phyloP scores from a whole-genome alignment of 2,113 vertebrate genomes.

The Cacatua alba region DNA sequence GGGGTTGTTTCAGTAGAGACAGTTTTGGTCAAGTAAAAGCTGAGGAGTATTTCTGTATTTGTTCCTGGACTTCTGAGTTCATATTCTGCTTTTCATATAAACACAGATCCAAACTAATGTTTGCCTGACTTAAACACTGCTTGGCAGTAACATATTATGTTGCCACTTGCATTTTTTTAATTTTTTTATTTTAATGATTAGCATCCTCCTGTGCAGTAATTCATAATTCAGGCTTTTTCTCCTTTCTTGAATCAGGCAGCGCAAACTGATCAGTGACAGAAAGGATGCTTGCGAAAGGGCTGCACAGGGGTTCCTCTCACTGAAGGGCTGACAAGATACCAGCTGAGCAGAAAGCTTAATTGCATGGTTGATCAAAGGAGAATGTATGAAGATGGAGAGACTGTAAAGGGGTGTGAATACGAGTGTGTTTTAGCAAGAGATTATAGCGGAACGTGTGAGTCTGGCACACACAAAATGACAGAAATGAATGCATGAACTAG shows the following conservation, averaged over 20 bases:
- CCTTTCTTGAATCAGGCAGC: not conserved
- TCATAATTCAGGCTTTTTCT: conserved; percentile 1
- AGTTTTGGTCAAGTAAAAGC: not conserved
- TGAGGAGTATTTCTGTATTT: not conserved
- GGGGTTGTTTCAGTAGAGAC: not conserved
- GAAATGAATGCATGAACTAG: not conserved
- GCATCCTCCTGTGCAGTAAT: not conserved
- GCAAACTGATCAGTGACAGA: conserved; percentile 6
- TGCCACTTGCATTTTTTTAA: not conserved
- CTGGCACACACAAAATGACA: conserved; percentile 30
- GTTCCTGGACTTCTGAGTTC: not conserved
- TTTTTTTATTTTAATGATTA: not conserved
- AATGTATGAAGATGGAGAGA: not conserved
- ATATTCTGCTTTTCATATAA: not conserved
- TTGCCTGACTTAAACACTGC: not conserved
- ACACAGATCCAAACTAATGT: not conserved
- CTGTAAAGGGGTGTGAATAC: not conserved
- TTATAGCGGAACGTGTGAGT: not conserved
- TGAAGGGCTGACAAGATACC: conserved; percentile 12
- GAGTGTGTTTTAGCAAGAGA: conserved; percentile 33
- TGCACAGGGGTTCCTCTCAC: not conserved
- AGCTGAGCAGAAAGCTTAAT: conserved; percentile 35
- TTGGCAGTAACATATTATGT: not conserved
- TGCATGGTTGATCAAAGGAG: conserved; percentile 29
- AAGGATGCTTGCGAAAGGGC: not conserved